These are phyloP conservation scores for Plumapathes pennacea DNA, from an alignment of 92 coral and sea anemone genomes.

Conservation along the genomic window DNA sequence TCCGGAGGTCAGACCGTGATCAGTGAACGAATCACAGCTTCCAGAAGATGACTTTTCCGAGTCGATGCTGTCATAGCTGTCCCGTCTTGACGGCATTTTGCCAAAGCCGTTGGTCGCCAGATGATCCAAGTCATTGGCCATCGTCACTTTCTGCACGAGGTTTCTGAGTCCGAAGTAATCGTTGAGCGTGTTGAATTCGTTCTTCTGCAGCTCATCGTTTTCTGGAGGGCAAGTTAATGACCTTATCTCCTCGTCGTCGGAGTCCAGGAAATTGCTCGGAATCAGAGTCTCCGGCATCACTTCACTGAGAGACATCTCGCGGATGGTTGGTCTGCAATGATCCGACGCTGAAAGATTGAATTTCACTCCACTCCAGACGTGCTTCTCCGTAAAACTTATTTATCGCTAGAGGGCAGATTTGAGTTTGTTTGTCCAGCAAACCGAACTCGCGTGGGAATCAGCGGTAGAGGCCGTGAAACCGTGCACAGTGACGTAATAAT, in stretches of 20 bases:
- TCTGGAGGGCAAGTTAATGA: conserved; percentile 97
- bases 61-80: conserved; percentile 99
- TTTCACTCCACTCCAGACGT: conserved; percentile 57
- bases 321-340: conserved; percentile 44
- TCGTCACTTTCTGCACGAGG: conserved; percentile 97
- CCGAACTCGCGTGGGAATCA: conserved; percentile 82
- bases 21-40: conserved; percentile 99
- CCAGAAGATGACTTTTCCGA: conserved; percentile 99
- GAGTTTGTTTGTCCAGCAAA: conserved; percentile 79
- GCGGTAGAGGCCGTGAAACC: conserved; percentile 60
- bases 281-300: conserved; percentile 98
- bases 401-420: conserved; percentile 70
- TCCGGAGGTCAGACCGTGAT: conserved; percentile 85
- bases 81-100: conserved; percentile 97
- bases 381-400: conserved; percentile 67
- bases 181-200: conserved; percentile 97
- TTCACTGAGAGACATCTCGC: conserved; percentile 98
- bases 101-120: conserved; percentile 88
- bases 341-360: conserved; percentile 55
- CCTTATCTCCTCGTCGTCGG: conserved; percentile 99
- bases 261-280: conserved; percentile 99
- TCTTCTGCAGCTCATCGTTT: conserved; percentile 90
- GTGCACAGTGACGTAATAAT: conserved; percentile 46
- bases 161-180: conserved; percentile 99
- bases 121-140: conserved; percentile 95